Evolutionary conservation across 2,113 vertebrate genomes (phyloP).

Genomic region (Ammodytes dubius): DNA sequence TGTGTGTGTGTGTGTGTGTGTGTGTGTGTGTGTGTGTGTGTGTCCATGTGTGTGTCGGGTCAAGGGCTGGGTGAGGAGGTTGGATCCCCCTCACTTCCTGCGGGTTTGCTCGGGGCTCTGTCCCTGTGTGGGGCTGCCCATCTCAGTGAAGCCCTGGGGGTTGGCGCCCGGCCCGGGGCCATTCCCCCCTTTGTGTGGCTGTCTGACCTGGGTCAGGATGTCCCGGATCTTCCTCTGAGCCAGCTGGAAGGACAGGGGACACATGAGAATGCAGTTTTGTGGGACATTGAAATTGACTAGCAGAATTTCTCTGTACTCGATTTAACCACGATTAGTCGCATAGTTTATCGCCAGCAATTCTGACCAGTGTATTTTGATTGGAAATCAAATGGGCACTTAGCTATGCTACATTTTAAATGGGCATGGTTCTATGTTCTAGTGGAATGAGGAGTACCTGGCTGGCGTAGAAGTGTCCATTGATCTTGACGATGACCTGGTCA

Average conservation of each 20-base stretch:
- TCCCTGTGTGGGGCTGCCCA: constrained; percentile 76
- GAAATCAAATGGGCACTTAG: background rate
- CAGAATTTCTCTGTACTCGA: background rate
- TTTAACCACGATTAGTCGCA: too few species aligned
- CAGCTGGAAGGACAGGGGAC: constrained; percentile 82
- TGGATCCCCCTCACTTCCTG: constrained; percentile 87
- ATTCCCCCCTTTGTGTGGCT: constrained; percentile 91
- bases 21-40: constrained; percentile 24
- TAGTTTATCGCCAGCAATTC: too few species aligned
- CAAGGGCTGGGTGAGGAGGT: constrained; percentile 41
- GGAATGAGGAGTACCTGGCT: constrained; percentile 89
- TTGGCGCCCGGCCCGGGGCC: constrained; percentile 81
- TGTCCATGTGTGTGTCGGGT: too few species aligned
- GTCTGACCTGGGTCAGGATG: constrained; percentile 95
- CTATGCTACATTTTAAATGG: too few species aligned
- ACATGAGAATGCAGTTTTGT: background rate
- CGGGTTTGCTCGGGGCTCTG: constrained; percentile 81
- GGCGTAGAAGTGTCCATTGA: constrained; percentile 97
- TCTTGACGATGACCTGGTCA: constrained; percentile 96
- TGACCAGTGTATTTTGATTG: background rate
- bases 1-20: too few species aligned
- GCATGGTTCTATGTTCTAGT: background rate
- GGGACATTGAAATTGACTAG: background rate
- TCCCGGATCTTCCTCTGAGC: constrained; percentile 97
- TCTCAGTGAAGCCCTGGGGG: constrained; percentile 78